Conservation (phyloP, 2,888 invertebrate species). For the Xestia xanthographa region DNA sequence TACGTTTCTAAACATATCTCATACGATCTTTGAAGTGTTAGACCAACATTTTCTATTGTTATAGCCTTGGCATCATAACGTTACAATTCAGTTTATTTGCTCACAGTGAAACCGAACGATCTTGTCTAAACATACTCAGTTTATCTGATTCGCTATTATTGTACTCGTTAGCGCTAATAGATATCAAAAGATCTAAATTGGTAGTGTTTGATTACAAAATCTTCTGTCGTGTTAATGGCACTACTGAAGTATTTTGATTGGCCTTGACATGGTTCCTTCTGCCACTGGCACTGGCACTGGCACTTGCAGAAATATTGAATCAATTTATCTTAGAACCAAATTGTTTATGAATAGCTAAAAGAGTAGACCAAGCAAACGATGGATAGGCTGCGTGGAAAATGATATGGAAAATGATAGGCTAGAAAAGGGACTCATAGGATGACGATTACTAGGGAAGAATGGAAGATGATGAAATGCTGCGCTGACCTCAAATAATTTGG, state of each 20-base stretch:
- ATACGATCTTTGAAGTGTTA: constrained; percentile 76
- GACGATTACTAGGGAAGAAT: neutral
- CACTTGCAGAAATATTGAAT: neutral
- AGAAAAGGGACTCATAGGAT: neutral
- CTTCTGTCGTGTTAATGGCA: constrained; percentile 27
- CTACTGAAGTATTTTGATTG: constrained; percentile 45
- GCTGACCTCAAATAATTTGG: neutral
- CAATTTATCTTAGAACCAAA: neutral
- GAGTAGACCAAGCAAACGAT: too few relatives aligned
- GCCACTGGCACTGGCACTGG: too few relatives aligned
- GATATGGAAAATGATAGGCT: too few relatives aligned
- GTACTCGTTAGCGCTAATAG: constrained; percentile 76
- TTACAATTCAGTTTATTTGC: constrained; percentile 78
- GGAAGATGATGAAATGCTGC: neutral
- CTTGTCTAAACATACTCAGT: constrained; percentile 78
- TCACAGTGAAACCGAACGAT: constrained; percentile 74
- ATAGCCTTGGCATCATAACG: constrained; percentile 82
- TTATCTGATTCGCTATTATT: constrained; percentile 77
- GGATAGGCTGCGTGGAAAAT: neutral
- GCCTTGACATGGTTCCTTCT: constrained; percentile 67
- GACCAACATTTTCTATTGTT: constrained; percentile 83
- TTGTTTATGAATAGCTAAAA: neutral
- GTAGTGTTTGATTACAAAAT: constrained; percentile 48
- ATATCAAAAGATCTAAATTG: constrained; percentile 58
- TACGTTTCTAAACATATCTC: constrained; percentile 62